phyloP scores from a whole-genome alignment of 2,797 vertebrate species.

The Chrysocyon brachyurus region DNA sequence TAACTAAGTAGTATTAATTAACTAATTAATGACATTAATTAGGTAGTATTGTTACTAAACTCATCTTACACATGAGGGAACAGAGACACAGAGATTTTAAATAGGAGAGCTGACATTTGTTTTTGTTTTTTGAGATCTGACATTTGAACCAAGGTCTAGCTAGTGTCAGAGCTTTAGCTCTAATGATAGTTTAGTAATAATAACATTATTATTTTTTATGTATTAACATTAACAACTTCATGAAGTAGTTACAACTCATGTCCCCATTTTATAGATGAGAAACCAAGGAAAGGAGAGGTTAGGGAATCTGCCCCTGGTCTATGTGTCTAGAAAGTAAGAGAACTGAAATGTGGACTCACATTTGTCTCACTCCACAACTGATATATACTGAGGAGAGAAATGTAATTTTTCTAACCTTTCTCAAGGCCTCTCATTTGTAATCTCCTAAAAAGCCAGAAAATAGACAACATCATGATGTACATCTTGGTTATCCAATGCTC shows the following conservation, averaged over 20 bases:
- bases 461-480: background rate
- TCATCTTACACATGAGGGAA: background rate
- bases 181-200: background rate
- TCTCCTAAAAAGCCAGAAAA: background rate
- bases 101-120: background rate
- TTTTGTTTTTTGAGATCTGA: background rate
- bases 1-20: too few species aligned
- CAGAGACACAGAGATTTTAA: background rate
- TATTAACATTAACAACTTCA: background rate
- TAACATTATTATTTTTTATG: background rate
- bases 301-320: background rate
- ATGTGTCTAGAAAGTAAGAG: background rate
- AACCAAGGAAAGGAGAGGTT: background rate
- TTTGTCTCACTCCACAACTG: background rate
- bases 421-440: background rate
- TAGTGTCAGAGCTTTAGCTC: background rate
- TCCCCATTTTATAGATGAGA: background rate
- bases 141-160: background rate
- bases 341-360: background rate
- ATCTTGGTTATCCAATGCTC: background rate
- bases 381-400: background rate
- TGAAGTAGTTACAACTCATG: background rate
- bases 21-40: background rate
- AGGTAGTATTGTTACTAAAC: background rate
- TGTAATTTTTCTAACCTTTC: background rate